Evolutionary conservation across 2,888 invertebrate species (phyloP), one percentile per base, ranked within the genome.

Genomic region (Bombylius discolor): DNA sequence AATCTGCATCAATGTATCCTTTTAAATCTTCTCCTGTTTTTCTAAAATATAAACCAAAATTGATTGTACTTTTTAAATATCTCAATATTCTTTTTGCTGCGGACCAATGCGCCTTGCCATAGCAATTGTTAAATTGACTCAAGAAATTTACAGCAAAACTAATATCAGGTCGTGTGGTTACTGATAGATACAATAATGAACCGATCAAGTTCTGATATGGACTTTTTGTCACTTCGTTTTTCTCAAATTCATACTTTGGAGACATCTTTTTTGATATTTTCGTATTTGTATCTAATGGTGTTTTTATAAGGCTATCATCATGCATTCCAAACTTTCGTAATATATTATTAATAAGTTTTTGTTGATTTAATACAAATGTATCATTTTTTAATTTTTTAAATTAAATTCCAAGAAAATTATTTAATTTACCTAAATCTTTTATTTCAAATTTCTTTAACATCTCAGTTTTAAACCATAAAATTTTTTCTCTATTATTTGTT

Each of bases 201-300:
- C 61, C 62, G 12, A 63, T 62, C 36, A 61, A 13, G 9, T 49
- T 58, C 56, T 64, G 60, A 47, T 51, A 50, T n/a, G 54, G 55
- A 44, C 42, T 52, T 32, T 12, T 52, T 13, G 46, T 58, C 36
- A 6, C 58, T 23, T 47, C 48, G 48, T 7, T 14, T 31, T 8
- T 31, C 39, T 31, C n/a, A n/a, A n/a, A n/a, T n/a, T n/a, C n/a
- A n/a, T n/a, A n/a, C n/a, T n/a, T n/a, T n/a, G n/a, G n/a, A n/a
- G n/a, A 48, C 34, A 48, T 34, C 4, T 33, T n/a, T 12, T 44
- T 47, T 14, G 45, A 46, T 8, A 52, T 13, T n/a, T 49, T 49
- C 9, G 31, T 5, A 13, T 49, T 52, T 32, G 45, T 7, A 1
- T 50, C 53, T 14, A 31, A 5, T 5, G 39, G 39, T 42, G 5